A percentile compares a stretch with the other conserved stretches of the same genome.
These are phyloP conservation scores for Anthoscopus minutus DNA, from an alignment of 2,113 vertebrate species.

Conservation along the genomic window DNA sequence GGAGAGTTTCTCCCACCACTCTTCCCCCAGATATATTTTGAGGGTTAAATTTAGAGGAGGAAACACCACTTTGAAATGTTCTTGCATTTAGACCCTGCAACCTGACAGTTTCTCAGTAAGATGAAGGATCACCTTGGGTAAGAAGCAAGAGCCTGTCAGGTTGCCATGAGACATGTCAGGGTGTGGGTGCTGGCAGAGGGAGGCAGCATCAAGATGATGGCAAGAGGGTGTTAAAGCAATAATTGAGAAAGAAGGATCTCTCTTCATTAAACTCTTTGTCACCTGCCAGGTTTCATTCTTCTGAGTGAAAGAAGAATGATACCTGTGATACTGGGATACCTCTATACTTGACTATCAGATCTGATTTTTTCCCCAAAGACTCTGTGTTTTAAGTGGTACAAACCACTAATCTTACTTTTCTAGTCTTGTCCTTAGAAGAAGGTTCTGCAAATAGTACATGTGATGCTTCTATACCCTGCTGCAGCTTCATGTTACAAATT, in stretches of 20 bases:
- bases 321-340: not conserved
- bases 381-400: not conserved
- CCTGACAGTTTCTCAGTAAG: not conserved
- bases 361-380: not conserved
- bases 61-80: not conserved
- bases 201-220: not conserved
- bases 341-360: not conserved
- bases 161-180: not conserved
- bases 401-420: not conserved
- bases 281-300: not conserved
- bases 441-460: fast-evolving
- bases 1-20: not conserved
- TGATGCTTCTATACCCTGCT: not conserved
- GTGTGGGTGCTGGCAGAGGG: not conserved
- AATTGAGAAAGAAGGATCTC: not conserved
- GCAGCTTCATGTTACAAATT: not conserved
- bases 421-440: not conserved
- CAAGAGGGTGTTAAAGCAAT: not conserved
- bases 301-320: too few species aligned
- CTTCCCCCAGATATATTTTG: not conserved
- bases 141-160: not conserved
- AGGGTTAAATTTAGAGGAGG: not conserved
- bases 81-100: not conserved
- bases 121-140: not conserved
- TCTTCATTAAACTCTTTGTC: not conserved